Evolutionary conservation across 92 coral and sea anemone genomes (phyloP).

Genomic region (Umimayanthus chanpuru): DNA sequence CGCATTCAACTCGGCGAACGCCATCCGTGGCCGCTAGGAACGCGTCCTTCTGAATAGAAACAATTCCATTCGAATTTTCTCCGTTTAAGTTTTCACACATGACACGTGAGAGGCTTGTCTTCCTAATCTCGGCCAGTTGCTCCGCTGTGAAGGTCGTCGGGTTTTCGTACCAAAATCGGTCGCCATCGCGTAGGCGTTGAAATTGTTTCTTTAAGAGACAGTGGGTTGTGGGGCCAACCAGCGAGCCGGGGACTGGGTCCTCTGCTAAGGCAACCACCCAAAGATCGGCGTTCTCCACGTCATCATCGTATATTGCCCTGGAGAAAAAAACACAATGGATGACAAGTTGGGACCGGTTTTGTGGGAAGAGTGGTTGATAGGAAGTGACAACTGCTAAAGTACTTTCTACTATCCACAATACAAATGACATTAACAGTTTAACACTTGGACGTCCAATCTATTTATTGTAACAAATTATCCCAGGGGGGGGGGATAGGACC

Average conservation of each 20-base stretch:
- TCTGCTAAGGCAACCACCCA: slow-evolving; percentile 96
- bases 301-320: slow-evolving; percentile 67
- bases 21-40: slow-evolving; percentile 77
- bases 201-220: slow-evolving; percentile 88
- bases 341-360: not conserved
- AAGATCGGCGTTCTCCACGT: slow-evolving; percentile 84
- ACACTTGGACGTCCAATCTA: too few relatives aligned
- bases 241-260: slow-evolving; percentile 82
- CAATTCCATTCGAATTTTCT: slow-evolving; percentile 79
- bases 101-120: slow-evolving; percentile 81
- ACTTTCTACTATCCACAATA: too few relatives aligned
- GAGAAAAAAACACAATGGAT: not conserved
- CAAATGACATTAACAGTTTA: not conserved
- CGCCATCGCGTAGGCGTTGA: slow-evolving; percentile 89
- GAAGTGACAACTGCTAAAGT: too few relatives aligned
- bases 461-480: too few relatives aligned
- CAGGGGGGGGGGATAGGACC: too few relatives aligned
- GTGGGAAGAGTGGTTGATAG: not conserved
- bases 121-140: slow-evolving; percentile 81
- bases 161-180: slow-evolving; percentile 96
- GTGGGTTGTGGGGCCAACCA: slow-evolving; percentile 93
- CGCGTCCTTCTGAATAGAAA: slow-evolving; percentile 88
- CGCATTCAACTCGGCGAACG: slow-evolving; percentile 77
- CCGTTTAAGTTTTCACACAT: slow-evolving; percentile 86
- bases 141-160: slow-evolving; percentile 70